phyloP scores from a whole-genome alignment of 2,888 invertebrate genomes.

The Octonoba sinensis region DNA sequence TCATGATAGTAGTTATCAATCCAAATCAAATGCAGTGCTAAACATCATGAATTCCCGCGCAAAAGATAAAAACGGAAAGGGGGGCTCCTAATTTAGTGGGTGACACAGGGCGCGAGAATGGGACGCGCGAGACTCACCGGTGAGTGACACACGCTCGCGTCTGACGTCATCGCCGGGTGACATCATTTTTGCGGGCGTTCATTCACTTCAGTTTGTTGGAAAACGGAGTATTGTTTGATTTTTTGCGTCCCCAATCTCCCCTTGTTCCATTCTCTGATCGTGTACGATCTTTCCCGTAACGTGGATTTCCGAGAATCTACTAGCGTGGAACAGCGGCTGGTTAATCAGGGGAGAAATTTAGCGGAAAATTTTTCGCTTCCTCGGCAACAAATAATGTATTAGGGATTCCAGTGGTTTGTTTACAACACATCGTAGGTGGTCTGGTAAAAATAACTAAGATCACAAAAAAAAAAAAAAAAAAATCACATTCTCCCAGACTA shows the following conservation, averaged over 20 bases:
- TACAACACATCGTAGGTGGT: no score
- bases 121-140: constrained; percentile 26
- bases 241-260: constrained; percentile 7
- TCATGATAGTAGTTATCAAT: no score
- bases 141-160: constrained; percentile 33
- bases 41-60: no score
- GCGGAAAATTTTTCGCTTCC: no score
- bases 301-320: no score
- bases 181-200: constrained; percentile 55
- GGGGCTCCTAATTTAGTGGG: constrained; percentile 41
- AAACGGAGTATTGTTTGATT: constrained; percentile 55
- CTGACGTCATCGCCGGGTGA: constrained; percentile 37
- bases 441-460: no score
- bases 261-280: not conserved
- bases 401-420: no score
- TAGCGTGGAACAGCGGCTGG: not conserved
- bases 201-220: constrained; percentile 43
- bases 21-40: no score
- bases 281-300: constrained; percentile 6
- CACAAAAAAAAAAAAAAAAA: no score
- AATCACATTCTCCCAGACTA: no score
- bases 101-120: constrained; percentile 58
- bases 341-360: no score
- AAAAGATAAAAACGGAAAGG: not conserved
- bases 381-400: no score